Evolutionary conservation across 2,888 invertebrate species (phyloP), one percentile per base, ranked within the genome.

Genomic region (Eristalis arbustorum): DNA sequence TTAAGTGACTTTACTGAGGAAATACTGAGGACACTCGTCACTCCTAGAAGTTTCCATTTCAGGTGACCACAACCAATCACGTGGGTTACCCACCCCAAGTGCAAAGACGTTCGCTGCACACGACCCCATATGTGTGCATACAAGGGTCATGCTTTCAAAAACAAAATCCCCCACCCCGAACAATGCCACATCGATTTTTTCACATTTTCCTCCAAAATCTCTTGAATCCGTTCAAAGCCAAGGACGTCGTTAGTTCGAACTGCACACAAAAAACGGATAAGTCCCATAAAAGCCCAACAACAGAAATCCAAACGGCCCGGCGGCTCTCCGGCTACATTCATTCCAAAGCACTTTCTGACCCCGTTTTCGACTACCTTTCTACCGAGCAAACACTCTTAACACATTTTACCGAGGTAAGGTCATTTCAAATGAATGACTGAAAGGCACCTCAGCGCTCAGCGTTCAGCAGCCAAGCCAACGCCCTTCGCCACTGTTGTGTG

Each of bases 311-410:
- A 74, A 66, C 8, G 73, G 28, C n/a, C n/a, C 14, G 31, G 18
- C 67, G 63, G 42, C 42, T 49, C 68, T 40, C 74, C 34, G 23
- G 18, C 31, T 79, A 23, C 37, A 59, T 79, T 66, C 49, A 71
- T 49, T 56, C 71, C 69, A 87, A 82, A 82, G 69, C 18, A 18
- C 42, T 28, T 64, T 64, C 49, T 73, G 80, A 80, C 76, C 84
- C 59, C 59, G 23, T 72, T 84, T 75, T 14, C 25, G 18, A 18
- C 57, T 31, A 23, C 34, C 66, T 63, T 63, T 78, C 61, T 31
- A 31, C 31, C 31, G 8, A 31, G 31, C 31, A 37, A 23, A 22
- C 67, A 57, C 42, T 69, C 3, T 22, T 73, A 71, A 78, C 67
- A 68, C 61, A 31, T 66, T 74, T 74, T 76, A 59, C 77, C 56